A percentile compares a stretch with the other conserved stretches of the same genome.
phyloP scores from a whole-genome alignment of 2,113 vertebrate genomes.

The Vulpes vulpes region DNA sequence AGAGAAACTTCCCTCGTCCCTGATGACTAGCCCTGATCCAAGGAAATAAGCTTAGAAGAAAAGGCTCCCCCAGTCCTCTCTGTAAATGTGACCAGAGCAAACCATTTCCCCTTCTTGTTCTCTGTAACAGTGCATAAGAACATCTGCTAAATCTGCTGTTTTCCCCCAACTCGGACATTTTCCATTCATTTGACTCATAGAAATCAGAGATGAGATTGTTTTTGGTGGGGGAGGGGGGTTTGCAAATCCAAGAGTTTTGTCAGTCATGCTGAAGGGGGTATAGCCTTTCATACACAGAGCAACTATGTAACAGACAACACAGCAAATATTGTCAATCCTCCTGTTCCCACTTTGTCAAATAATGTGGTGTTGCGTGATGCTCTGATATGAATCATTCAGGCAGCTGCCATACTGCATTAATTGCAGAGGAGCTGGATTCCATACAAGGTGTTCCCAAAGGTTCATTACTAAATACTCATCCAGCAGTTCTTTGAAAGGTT shows the following conservation, averaged over 20 bases:
- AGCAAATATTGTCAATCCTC: constrained; percentile 46
- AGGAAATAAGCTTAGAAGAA: constrained; percentile 40
- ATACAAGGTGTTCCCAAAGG: constrained; percentile 72
- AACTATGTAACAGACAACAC: constrained; percentile 43
- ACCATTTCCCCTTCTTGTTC: background rate
- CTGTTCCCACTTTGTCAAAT: constrained; percentile 69
- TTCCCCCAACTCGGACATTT: constrained; percentile 7
- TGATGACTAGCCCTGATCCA: constrained; percentile 1
- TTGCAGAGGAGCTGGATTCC: constrained; percentile 67
- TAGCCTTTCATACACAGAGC: constrained; percentile 55
- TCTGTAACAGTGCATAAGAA: background rate
- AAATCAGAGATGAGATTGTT: constrained; percentile 59
- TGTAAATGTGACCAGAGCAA: constrained; percentile 1
- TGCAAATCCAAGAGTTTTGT: constrained; percentile 68
- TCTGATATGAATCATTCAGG: constrained; percentile 68
- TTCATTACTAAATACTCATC: constrained; percentile 50
- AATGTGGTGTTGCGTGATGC: constrained; percentile 44
- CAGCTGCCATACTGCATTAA: constrained; percentile 68
- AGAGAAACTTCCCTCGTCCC: background rate
- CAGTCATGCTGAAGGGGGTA: constrained; percentile 61
- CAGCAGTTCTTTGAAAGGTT: constrained; percentile 79
- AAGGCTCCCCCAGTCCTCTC: background rate
- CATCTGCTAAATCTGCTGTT: constrained; percentile 63
- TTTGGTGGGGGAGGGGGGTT: background rate
- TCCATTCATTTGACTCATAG: constrained; percentile 64